Evolutionary conservation across 2,888 invertebrate species (phyloP).

Genomic region (Caradrina clavipalpis): DNA sequence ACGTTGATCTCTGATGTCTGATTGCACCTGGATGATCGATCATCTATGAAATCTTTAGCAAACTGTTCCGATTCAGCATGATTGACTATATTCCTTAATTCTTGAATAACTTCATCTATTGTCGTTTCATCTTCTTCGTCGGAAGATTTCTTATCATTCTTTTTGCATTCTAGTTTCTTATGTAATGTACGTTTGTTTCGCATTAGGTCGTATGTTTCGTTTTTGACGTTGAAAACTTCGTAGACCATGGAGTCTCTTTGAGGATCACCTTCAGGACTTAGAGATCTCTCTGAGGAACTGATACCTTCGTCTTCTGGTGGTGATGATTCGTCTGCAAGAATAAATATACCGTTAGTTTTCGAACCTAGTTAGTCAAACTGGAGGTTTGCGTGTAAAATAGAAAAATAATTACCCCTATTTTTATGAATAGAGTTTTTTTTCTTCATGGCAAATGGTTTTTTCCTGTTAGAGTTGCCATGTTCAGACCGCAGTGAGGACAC

Average conservation of each 20-base stretch:
- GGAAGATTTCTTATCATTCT: conserved; percentile 82
- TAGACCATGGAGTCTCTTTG: conserved; percentile 92
- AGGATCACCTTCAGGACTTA: conserved; percentile 93
- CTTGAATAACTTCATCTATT: conserved; percentile 97
- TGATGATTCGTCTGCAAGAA: conserved; percentile 92
- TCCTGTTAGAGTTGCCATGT: conserved; percentile 85
- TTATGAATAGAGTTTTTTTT: conserved; percentile 85
- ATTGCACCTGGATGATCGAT: conserved; percentile 82
- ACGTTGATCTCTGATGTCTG: conserved; percentile 85
- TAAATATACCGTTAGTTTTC: conserved; percentile 71
- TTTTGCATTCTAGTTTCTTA: conserved; percentile 83
- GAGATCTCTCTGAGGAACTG: conserved; percentile 95
- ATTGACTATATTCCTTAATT: conserved; percentile 95
- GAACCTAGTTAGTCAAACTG: neutral
- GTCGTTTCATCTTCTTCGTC: conserved; percentile 95
- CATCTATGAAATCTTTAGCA: conserved; percentile 82
- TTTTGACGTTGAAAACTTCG: conserved; percentile 91
- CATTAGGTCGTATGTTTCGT: conserved; percentile 89
- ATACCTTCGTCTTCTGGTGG: conserved; percentile 97
- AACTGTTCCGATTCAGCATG: conserved; percentile 94
- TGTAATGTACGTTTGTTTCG: conserved; percentile 84
- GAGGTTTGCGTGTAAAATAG: neutral
- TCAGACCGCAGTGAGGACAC: conserved; percentile 92
- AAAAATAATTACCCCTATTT: conserved; percentile 82
- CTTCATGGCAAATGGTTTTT: conserved; percentile 88